A percentile compares a stretch with the other conserved stretches of the same genome.
Conservation (phyloP, 2,888 invertebrate species). For the Blastobasis adustella region DNA sequence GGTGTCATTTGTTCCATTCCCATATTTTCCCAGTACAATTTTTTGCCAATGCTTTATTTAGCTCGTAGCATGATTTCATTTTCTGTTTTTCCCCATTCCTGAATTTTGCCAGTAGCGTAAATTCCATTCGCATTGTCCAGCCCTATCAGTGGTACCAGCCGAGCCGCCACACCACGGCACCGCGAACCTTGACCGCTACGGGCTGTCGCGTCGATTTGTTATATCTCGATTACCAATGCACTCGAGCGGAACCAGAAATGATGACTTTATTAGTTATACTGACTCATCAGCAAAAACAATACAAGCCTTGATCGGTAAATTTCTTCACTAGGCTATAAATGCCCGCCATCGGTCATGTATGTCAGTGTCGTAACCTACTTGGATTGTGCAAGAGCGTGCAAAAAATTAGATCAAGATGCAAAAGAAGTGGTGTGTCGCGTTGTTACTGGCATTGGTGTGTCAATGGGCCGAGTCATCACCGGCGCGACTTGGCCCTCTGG, state of each 20-base stretch:
- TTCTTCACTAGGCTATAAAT: slow-evolving; percentile 57
- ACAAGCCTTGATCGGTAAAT: slow-evolving; percentile 51
- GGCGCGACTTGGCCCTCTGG: slow-evolving; percentile 31
- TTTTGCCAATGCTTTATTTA: too few relatives aligned
- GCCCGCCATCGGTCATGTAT: slow-evolving; percentile 51
- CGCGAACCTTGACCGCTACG: slow-evolving; percentile 48
- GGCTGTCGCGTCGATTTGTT: slow-evolving; percentile 38
- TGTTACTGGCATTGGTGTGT: slow-evolving; percentile 40
- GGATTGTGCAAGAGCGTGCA: slow-evolving; percentile 48
- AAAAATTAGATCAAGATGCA: slow-evolving; percentile 41
- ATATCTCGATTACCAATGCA: slow-evolving; percentile 32
- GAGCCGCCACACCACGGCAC: neutral
- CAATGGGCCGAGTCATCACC: slow-evolving; percentile 42
- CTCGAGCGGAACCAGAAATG: slow-evolving; percentile 40
- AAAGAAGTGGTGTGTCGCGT: slow-evolving; percentile 41
- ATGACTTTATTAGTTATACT: slow-evolving; percentile 5
- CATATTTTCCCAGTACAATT: too few relatives aligned
- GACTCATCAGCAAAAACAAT: slow-evolving; percentile 44
- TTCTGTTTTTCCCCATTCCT: too few relatives aligned
- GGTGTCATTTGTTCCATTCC: too few relatives aligned
- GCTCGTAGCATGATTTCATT: too few relatives aligned
- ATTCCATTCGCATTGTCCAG: too few relatives aligned
- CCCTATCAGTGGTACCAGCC: too few relatives aligned
- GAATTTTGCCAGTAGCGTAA: too few relatives aligned
- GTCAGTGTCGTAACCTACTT: slow-evolving; percentile 72